phyloP scores from a whole-genome alignment of 2,888 invertebrate species.

The Hartigia nigra region DNA sequence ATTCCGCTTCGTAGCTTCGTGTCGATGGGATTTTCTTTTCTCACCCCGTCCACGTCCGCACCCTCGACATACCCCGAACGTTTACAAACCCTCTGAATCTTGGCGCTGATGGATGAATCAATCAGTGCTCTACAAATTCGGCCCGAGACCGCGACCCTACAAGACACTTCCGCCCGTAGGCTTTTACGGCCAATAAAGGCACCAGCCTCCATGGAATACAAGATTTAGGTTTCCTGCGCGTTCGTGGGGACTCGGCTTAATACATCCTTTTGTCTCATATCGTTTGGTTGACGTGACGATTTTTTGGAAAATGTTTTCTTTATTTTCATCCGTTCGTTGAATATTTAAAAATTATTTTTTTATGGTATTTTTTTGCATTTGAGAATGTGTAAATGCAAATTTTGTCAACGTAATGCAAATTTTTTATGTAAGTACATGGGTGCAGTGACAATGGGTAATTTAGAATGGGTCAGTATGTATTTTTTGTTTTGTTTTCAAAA shows the following conservation, averaged over 20 bases:
- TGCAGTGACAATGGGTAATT: background rate
- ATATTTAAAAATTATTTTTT: background rate
- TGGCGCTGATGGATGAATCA: slow-evolving; percentile 18
- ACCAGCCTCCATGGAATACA: slow-evolving; percentile 28
- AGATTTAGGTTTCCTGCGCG: slow-evolving; percentile 51
- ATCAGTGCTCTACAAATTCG: slow-evolving; percentile 21
- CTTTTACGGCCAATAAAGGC: slow-evolving; percentile 45
- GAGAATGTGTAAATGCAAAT: background rate
- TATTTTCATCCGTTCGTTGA: background rate
- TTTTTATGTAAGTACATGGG: background rate
- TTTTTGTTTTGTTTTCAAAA: background rate
- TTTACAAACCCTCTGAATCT: slow-evolving; percentile 6
- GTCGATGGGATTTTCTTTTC: background rate
- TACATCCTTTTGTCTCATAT: background rate
- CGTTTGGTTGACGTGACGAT: background rate
- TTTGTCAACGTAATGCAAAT: too few species aligned
- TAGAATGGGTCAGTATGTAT: background rate
- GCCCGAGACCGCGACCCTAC: slow-evolving; percentile 15
- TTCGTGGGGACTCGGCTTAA: background rate
- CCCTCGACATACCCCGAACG: background rate
- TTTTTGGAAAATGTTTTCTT: background rate
- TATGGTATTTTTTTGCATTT: background rate
- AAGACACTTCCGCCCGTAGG: slow-evolving; percentile 22
- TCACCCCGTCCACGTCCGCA: background rate
- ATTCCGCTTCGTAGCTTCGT: background rate